A percentile compares a stretch with the other conserved stretches of the same genome.
Evolutionary conservation across 2,888 invertebrate genomes (phyloP).

Genomic region (Melangyna quadrimaculata): DNA sequence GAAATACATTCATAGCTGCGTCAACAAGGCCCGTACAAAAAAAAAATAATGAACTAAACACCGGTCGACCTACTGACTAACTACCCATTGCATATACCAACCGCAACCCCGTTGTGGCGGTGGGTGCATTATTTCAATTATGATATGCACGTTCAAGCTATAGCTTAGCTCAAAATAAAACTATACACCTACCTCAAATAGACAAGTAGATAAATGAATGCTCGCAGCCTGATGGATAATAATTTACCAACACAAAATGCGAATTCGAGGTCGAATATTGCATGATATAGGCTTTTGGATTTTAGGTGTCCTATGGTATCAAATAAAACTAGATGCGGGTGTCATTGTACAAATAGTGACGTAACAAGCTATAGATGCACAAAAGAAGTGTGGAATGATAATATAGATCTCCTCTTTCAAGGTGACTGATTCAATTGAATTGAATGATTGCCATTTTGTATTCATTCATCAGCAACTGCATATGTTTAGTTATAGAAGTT

Average conservation of each 20-base stretch:
- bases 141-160: background rate
- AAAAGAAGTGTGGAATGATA: background rate
- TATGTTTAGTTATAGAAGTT: no score
- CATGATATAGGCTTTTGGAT: background rate
- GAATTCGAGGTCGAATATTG: slow-evolving; percentile 53
- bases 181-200: slow-evolving; percentile 38
- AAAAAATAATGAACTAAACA: slow-evolving; percentile 16
- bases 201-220: slow-evolving; percentile 20
- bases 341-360: background rate
- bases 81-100: slow-evolving; percentile 5
- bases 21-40: slow-evolving; percentile 14
- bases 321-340: background rate
- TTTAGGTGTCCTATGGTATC: background rate
- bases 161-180: background rate
- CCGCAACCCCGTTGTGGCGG: no score
- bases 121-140: slow-evolving; percentile 20
- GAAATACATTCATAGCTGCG: slow-evolving; percentile 31
- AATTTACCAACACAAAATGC: slow-evolving; percentile 1
- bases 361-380: background rate
- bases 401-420: background rate
- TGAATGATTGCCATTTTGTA: background rate
- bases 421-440: background rate
- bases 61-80: slow-evolving; percentile 59
- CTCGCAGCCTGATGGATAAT: background rate
- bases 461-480: background rate